Evolutionary conservation across 1,140 invertebrate genomes (phyloP), one percentile per base, ranked within the genome.

Genomic region (Maconellicoccus hirsutus): DNA sequence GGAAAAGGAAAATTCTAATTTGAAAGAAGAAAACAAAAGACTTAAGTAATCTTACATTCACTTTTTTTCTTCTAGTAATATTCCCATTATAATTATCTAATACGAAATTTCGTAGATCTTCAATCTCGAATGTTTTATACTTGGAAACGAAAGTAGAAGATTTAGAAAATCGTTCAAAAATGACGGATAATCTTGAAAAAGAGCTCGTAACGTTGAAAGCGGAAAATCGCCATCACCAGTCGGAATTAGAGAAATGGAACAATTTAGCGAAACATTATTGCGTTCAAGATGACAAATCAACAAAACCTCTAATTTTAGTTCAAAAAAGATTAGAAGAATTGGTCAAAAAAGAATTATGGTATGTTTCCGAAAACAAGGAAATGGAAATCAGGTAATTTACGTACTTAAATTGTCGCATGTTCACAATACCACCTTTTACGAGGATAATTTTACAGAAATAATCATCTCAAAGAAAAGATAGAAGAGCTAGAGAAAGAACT

Each of bases 101-200:
- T 12, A 12, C 29, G 4, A 33, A 6, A 3, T 33, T 33, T 33
- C 29, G 7, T 16, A 66, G 61, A 66, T 66, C 61, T 16, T 66
- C 73, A 6, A 72, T 71, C 16, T 38, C 33, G 2, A 75, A 76
- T 69, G 71, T 29, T 38, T 38, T 76, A 12, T 73, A 74, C 42
- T 61, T 76, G 22, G 75, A 76, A 71, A 69, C 70, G 4, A 26
- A 74, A 16, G 75, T 76, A 1, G 74, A 72, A 10, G 73, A 73
- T 25, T 69, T 76, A 70, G 59, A 70, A 22, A 69, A 0, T 6
- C 70, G 70, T 10, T 6, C 73, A 21, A 61, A 33, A 1, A 23
- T 52, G 6, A 16, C 71, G 16, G 73, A 74, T 29, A 69, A 71
- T 59, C 23, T 70, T 16, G 74, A 75, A 59, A 33, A 52, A 22